Base-by-base conservation (phyloP, 2,797 vertebrate genomes). In the Pseudochromis fuscus region DNA sequence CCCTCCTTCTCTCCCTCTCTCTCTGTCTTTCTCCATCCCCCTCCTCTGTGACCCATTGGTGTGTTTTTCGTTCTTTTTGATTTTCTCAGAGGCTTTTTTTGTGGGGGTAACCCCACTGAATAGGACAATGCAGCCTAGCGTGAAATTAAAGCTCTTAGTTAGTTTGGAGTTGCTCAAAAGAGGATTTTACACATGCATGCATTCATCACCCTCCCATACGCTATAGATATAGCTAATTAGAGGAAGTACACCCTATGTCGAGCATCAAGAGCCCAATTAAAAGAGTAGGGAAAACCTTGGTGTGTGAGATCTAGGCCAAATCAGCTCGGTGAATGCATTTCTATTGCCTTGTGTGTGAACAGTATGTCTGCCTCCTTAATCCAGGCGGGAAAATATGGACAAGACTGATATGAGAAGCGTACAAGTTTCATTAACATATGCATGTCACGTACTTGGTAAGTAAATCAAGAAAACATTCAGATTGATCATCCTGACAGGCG, bases 111-210 rank as follows among this genome's bases (percentile, higher is more conserved):
- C 89, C 84, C 85, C 73, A 30, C 62, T 92, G 87, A 93, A 91
- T 91, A 77, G 91, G 80, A 92, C 91, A 91, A 93, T 91, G 92
- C 90, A 92, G 88, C 83, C 84, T 92, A 93, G 88, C 89, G 92
- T 93, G 92, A 92, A 93, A 93, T 93, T 91, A 91, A 92, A 93
- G 91, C 91, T 90, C 91, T 92, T 90, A 91, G 91, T 92, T 90
- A 91, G 91, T 92, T 93, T 91, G 89, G 88, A 89, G 90, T 91
- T 86, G 82, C 88, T 93, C 89, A 92, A 92, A 92, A 91, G 91
- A 90, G 90, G 91, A 92, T 93, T 93, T 92, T 91, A 90, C 92
- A 92, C 92, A 91, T 93, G 91, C 91, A 91, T 89, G 91, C 92
- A 91, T 92, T 92, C 91, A 92, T 87, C 88, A 89, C 85, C 83